Base-by-base conservation (phyloP, 1,140 invertebrate genomes). In the Bathynomus jamesi region DNA sequence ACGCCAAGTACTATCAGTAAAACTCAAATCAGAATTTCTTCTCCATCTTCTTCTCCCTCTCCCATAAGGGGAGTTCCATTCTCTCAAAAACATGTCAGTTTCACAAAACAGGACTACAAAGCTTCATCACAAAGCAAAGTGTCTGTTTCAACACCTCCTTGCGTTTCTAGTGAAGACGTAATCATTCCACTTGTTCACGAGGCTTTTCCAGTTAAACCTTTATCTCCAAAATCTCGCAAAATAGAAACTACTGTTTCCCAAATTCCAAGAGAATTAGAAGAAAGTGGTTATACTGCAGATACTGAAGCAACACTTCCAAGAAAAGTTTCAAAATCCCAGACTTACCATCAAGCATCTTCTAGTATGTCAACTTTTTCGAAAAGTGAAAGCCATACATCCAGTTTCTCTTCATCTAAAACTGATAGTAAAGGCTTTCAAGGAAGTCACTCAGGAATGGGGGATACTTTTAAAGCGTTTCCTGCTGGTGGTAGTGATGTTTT, bases 231-330 rank as follows among this genome's bases (percentile, higher is more conserved):
- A 78, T 81, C 82, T 4, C 86, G 87, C 71, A 77, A 79, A 74
- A 85, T 82, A 81, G 82, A 73, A 65, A 69, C 70, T 13, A 40
- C 40, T 32, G n/a, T 21, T 31, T 53, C 61, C 32, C 69, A 63
- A 65, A 82, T 31, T 40, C 28, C 80, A 84, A 61, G 76, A 76
- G 65, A 82, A 78, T 78, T 85, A 80, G 78, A 78, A 21, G 85
- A 87, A 73, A 87, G 86, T 79, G 89, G 89, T 17, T 90, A 90
- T 76, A 87, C 87, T 79, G 89, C 89, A 1, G 89, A 90, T 78
- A 90, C 75, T 21, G 75, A 76, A 40, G 69, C 70, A 30, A 76
- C 75, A 7, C 40, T 76, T 7, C 75, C 75, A 17, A 69, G 75
- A 4, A 67, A 69, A 8, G 53, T 27, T 40, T 29, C 46, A 21